phyloP scores from a whole-genome alignment of 1,140 invertebrate species.

The Pinna nobilis region DNA sequence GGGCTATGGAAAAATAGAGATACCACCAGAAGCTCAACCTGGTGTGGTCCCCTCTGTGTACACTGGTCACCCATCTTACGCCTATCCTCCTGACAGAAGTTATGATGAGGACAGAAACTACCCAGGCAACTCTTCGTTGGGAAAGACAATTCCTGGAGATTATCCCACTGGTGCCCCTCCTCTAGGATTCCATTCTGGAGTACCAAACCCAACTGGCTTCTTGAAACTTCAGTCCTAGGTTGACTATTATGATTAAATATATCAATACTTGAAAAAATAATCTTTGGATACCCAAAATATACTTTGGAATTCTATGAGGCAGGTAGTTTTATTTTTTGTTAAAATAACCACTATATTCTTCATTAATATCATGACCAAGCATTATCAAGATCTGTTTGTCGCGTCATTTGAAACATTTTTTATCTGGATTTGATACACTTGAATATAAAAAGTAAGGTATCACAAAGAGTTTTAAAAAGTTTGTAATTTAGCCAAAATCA shows the following conservation, averaged over 20 bases:
- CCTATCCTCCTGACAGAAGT: constrained; percentile 66
- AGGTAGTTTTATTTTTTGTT: no score
- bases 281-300: no score
- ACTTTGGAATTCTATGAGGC: no score
- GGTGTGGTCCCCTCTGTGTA: constrained; percentile 70
- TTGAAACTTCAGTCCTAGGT: constrained; percentile 40
- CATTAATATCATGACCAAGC: not conserved
- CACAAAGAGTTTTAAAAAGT: no score
- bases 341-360: no score
- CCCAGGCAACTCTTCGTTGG: constrained; percentile 52
- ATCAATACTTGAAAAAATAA: no score
- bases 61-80: constrained; percentile 72
- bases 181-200: constrained; percentile 61
- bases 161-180: constrained; percentile 70
- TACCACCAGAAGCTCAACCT: constrained; percentile 64
- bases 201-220: constrained; percentile 68
- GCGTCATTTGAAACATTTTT: no score
- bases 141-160: constrained; percentile 7
- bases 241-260: constrained; percentile 5
- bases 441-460: no score
- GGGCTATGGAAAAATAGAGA: constrained; percentile 67
- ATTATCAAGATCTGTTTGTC: no score
- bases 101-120: constrained; percentile 68
- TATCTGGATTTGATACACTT: no score
- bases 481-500: no score